phyloP scores from a whole-genome alignment of 2,797 vertebrate species.

The Austrolebias charrua region DNA sequence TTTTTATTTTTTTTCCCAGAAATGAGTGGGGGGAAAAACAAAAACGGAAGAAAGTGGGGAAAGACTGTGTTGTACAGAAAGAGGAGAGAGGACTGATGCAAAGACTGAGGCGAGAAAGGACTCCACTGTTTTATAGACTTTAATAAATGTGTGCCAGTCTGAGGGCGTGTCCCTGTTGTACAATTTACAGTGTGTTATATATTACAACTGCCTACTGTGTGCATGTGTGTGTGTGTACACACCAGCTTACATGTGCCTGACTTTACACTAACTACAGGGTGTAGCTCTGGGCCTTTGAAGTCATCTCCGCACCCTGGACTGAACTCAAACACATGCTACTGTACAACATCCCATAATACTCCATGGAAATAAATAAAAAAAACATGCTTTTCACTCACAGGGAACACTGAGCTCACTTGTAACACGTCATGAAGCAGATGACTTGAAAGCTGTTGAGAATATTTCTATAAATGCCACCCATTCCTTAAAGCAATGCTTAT shows the following conservation, averaged over 20 bases:
- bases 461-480: too few relatives aligned
- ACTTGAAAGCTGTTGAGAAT: too few relatives aligned
- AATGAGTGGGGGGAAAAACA: slow-evolving; percentile 1
- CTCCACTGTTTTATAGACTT: slow-evolving; percentile 50
- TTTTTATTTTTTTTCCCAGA: slow-evolving; percentile 6
- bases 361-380: slow-evolving; percentile 56
- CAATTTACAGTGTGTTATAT: not conserved
- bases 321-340: slow-evolving; percentile 63
- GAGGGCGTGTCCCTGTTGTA: slow-evolving; percentile 16
- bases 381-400: slow-evolving; percentile 25
- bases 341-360: slow-evolving; percentile 43
- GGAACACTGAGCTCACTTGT: slow-evolving; percentile 24
- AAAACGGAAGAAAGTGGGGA: slow-evolving; percentile 26
- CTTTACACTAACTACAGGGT: slow-evolving; percentile 72
- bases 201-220: slow-evolving; percentile 40
- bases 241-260: slow-evolving; percentile 14
- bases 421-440: not conserved
- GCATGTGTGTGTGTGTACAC: slow-evolving; percentile 21
- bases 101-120: slow-evolving; percentile 21
- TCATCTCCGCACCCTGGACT: slow-evolving; percentile 46
- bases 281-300: slow-evolving; percentile 67
- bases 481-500: too few relatives aligned
- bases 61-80: slow-evolving; percentile 12
- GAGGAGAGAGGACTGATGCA: slow-evolving; percentile 5
- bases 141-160: slow-evolving; percentile 28